A percentile compares a stretch with the other conserved stretches of the same genome.
Evolutionary conservation across 2,888 invertebrate species (phyloP).

Genomic region (Acholoe squamosa): DNA sequence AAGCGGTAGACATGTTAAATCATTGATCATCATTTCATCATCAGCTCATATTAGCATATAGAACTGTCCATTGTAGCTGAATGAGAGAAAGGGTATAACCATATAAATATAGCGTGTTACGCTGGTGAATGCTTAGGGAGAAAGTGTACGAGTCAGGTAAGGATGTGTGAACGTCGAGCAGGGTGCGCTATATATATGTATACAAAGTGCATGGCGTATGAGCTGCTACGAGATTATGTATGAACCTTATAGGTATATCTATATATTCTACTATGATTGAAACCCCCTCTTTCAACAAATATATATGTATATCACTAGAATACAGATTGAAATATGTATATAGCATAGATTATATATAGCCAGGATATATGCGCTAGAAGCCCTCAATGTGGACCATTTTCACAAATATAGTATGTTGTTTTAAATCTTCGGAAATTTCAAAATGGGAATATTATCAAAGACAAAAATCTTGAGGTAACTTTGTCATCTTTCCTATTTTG

Average conservation of each 20-base stretch:
- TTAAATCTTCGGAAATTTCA: too few species aligned
- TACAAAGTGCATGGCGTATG: background rate
- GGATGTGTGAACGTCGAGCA: background rate
- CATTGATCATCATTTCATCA: slow-evolving; percentile 5
- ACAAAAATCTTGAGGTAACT: too few species aligned
- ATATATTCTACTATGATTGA: background rate
- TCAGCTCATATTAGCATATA: background rate
- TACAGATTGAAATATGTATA: slow-evolving; percentile 11
- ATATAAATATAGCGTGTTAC: background rate
- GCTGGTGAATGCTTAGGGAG: background rate
- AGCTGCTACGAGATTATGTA: background rate
- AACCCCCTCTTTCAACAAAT: too few species aligned
- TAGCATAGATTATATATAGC: background rate
- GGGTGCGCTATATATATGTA: too few species aligned
- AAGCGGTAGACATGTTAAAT: background rate
- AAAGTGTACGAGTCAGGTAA: background rate
- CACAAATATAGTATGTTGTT: too few species aligned
- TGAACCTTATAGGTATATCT: background rate
- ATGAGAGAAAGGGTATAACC: background rate
- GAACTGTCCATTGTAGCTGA: slow-evolving; percentile 15
- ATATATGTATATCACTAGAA: background rate
- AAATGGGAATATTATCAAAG: too few species aligned
- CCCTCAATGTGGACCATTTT: background rate
- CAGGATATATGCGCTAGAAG: background rate
- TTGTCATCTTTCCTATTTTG: too few species aligned